Evolutionary conservation across 2,888 invertebrate species (phyloP).

Genomic region (Ormia ochracea): DNA sequence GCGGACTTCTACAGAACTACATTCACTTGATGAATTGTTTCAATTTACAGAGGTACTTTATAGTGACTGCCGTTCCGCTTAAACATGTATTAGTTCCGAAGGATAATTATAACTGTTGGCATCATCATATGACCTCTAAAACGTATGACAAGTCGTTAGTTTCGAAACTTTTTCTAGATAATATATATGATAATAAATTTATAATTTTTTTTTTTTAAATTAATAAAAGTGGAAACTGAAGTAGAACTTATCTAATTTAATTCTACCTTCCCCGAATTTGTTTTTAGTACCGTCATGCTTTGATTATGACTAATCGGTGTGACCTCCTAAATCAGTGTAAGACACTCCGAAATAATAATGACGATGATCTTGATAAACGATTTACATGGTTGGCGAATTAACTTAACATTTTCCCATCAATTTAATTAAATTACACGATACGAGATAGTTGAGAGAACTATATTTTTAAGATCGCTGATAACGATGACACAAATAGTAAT

Average conservation of each 20-base stretch:
- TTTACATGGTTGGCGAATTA: slow-evolving; percentile 59
- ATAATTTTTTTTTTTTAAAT: no score
- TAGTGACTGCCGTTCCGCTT: no score
- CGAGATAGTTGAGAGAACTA: neutral
- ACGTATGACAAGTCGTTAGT: no score
- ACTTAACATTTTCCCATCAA: slow-evolving; percentile 46
- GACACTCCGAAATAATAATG: slow-evolving; percentile 33
- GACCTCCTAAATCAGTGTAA: slow-evolving; percentile 58
- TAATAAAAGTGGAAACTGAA: neutral
- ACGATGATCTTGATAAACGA: slow-evolving; percentile 48
- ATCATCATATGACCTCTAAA: no score
- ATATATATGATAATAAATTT: no score
- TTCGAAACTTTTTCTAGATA: no score
- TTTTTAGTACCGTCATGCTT: neutral
- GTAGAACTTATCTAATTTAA: slow-evolving; percentile 8
- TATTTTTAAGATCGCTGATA: neutral
- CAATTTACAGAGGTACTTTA: no score
- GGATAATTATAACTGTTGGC: no score
- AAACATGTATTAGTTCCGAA: no score
- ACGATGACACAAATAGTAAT: slow-evolving; percentile 20
- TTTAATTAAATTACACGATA: slow-evolving; percentile 1
- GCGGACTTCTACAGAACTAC: no score
- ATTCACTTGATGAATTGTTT: no score
- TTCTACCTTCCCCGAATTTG: slow-evolving; percentile 33
- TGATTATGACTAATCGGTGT: slow-evolving; percentile 58